Evolutionary conservation across 2,113 vertebrate species (phyloP).

Genomic region (Myotis brandtii): DNA sequence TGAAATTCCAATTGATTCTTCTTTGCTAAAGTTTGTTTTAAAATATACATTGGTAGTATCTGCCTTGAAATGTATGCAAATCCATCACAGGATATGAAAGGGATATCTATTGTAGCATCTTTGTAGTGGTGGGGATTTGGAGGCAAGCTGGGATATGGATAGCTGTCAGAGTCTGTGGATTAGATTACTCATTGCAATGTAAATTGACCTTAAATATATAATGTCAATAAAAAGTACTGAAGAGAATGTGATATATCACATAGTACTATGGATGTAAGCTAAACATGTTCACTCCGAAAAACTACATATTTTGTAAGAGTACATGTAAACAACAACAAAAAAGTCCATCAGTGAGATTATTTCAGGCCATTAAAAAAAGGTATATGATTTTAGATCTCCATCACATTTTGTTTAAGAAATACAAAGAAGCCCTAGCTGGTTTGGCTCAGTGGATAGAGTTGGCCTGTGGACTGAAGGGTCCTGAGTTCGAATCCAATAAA

Average conservation of each 20-base stretch:
- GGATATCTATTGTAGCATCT: not conserved
- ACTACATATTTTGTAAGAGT: not conserved
- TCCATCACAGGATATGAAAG: not conserved
- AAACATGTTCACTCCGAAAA: not conserved
- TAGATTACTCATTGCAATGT: not conserved
- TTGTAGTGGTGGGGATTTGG: not conserved
- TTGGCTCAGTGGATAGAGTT: not conserved
- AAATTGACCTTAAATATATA: not conserved
- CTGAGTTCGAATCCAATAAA: not conserved
- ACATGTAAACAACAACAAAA: not conserved
- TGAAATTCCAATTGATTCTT: not conserved
- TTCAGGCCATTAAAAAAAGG: not conserved
- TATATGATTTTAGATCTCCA: not conserved
- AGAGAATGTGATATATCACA: not conserved
- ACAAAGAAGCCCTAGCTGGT: not conserved
- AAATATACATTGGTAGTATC: not conserved
- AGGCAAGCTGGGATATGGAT: not conserved
- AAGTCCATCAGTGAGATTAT: not conserved
- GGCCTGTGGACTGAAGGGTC: not conserved
- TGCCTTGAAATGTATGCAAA: not conserved
- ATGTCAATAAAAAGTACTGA: not conserved
- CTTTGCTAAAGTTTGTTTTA: constrained; percentile 18
- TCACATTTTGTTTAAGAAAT: constrained; percentile 30
- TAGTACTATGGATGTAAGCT: not conserved
- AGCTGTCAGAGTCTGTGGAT: not conserved